A percentile compares a stretch with the other conserved stretches of the same genome.
Conservation (phyloP, 2,888 invertebrate species). For the Hanleya hanleyi region DNA sequence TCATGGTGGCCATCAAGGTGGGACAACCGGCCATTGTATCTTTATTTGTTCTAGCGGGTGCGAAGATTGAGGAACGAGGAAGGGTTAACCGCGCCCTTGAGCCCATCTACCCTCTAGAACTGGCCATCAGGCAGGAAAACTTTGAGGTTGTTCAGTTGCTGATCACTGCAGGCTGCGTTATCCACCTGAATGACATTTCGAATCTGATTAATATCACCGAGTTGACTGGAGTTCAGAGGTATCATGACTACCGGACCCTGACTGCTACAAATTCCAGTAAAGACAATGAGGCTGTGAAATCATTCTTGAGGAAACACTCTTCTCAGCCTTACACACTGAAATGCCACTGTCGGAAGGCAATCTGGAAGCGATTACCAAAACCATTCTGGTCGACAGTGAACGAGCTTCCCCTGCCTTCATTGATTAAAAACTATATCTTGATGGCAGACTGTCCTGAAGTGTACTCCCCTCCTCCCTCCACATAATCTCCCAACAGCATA, state of each 20-base stretch:
- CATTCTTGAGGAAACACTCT: neutral
- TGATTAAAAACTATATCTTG: neutral
- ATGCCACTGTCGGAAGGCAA: neutral
- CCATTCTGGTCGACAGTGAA: neutral
- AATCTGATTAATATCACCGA: neutral
- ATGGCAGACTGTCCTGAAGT: neutral
- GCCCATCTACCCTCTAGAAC: neutral
- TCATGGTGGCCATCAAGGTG: neutral
- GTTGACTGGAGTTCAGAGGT: neutral
- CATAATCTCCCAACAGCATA: no score
- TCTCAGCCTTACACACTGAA: neutral
- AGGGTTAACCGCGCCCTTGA: neutral
- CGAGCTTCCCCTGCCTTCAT: neutral
- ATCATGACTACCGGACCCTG: constrained; percentile 1
- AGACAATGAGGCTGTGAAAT: neutral
- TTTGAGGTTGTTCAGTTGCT: constrained; percentile 3
- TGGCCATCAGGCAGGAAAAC: neutral
- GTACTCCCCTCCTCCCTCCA: no score
- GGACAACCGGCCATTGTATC: neutral
- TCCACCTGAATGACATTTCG: neutral
- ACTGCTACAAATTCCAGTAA: neutral
- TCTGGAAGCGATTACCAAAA: neutral
- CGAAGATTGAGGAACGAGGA: neutral
- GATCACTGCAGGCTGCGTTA: neutral
- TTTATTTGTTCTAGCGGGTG: neutral